Base-by-base conservation (phyloP, 2,888 invertebrate species). In the Sesia apiformis region DNA sequence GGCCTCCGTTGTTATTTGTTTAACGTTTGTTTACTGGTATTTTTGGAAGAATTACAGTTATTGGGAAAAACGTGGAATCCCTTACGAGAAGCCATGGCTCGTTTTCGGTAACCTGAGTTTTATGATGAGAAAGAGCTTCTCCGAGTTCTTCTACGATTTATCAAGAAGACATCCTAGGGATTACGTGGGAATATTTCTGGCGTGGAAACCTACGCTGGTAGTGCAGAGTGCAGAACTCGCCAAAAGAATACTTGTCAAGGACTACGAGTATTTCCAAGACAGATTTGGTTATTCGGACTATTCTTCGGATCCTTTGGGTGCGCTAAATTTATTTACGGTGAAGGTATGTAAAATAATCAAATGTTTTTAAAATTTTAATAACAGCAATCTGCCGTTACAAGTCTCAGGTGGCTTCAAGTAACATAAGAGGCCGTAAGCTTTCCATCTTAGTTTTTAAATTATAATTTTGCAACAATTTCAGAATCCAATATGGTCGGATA, bases 221-320 rank as follows among this genome's bases (percentile, higher is more conserved):
- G 63, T 84, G n/a, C 77, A 84, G 53, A 72, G 75, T 4, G 76
- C 81, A 4, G 79, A 83, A 39, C 66, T 82, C 4, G 80, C 81
- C 0, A 72, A 70, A 42, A 68, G 61, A 53, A 60, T 85, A n/a
- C 61, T 84, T 5, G 72, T 73, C 3, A 80, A 77, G 54, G 80
- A 83, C 55, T 67, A 66, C 51, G 75, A 78, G 0, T 58, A 70
- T 61, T 85, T 84, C 56, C 73, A 76, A 62, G 72, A 83, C 51
- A 69, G 84, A 62, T 70, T 65, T 23, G 23, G 23, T 23, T 23
- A 23, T 23, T 23, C 23, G 23, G 23, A 23, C 23, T 23, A 23
- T 23, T 23, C 23, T 23, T 23, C 23, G 23, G 84, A 84, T 58
- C 79, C 81, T 1, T 62, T 84, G 51, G 84, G 84, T 3, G 68